Evolutionary conservation across 2,797 vertebrate species (phyloP).

Genomic region (Cygnus olor): DNA sequence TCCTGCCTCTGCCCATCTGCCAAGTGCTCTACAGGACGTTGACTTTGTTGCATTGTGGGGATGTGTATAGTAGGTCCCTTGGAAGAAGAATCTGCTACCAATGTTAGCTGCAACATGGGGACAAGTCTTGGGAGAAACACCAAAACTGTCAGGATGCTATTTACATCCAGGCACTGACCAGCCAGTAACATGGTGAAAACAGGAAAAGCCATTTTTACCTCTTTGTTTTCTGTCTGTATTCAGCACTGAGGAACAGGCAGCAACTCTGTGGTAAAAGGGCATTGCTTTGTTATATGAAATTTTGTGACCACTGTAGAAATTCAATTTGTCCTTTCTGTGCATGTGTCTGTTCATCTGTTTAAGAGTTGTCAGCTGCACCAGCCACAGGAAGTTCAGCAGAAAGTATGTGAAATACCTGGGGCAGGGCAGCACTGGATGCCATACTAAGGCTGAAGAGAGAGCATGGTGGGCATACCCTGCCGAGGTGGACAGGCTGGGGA

Average conservation of each 20-base stretch:
- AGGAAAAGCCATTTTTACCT: neutral
- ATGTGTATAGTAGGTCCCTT: too few species aligned
- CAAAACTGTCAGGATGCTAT: neutral
- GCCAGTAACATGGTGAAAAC: neutral
- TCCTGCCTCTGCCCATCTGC: neutral
- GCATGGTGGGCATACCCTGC: neutral
- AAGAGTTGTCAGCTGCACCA: neutral
- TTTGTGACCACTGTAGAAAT: neutral
- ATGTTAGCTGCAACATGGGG: neutral
- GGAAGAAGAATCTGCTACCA: neutral
- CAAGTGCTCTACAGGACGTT: accelerated
- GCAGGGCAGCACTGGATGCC: neutral
- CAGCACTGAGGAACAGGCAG: neutral
- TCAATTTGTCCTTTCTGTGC: neutral
- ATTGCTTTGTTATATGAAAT: neutral
- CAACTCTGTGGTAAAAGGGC: neutral
- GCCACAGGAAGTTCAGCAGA: neutral
- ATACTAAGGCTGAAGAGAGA: neutral
- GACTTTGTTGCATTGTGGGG: neutral
- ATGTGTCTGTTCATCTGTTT: neutral
- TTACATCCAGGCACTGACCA: neutral
- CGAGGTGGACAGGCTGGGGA: neutral
- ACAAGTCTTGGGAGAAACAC: neutral
- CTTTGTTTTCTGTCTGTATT: neutral
- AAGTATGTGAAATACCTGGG: neutral